Evolutionary conservation across 2,113 vertebrate genomes (phyloP), one percentile per base, ranked within the genome.

Genomic region (Microcebus griseorufus): DNA sequence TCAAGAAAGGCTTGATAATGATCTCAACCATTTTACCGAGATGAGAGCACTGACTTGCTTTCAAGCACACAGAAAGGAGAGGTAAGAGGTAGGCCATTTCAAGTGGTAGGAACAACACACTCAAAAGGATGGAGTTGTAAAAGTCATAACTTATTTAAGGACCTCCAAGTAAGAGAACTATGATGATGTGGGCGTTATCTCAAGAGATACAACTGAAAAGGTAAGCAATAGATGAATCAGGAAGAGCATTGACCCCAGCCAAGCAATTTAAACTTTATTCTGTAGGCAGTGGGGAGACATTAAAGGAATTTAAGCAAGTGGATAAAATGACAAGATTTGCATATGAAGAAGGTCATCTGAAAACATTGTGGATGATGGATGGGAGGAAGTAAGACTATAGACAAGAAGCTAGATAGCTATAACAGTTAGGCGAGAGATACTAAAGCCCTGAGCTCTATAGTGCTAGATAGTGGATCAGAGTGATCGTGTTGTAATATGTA

Each of bases 331-430:
- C 34, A 94, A 65, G 69, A 89, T 97, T 84, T 96, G 32, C 45
- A 95, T 92, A 95, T 90, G 65, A 95, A 89, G 88, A 89, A 97
- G 86, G 37, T 83, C 92, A 93, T 84, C 70, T 92, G 58, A 81
- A 94, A 90, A 88, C 60, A 72, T 22, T 62, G 25, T 51, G 22
- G 73, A 72, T 95, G 76, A 92, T 60, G 53, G 10, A 53, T 29
- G 89, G 16, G 29, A 17, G 17, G 16, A 5, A 37, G 8, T 55
- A 37, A 72, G 39, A 58, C 16, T 29, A 42, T 0, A 58, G 48
- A 22, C 20, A 13, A 29, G 42, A 93, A 93, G 29, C 3, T 53
- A 51, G 25, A 72, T 85, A 32, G 14, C 48, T 75, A 8, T 64
- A 34, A 1, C 27, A 34, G 22, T 53, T 16, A 67, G 8, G 32